phyloP scores from a whole-genome alignment of 2,797 vertebrate species.

The Coccyzus lansbergi region DNA sequence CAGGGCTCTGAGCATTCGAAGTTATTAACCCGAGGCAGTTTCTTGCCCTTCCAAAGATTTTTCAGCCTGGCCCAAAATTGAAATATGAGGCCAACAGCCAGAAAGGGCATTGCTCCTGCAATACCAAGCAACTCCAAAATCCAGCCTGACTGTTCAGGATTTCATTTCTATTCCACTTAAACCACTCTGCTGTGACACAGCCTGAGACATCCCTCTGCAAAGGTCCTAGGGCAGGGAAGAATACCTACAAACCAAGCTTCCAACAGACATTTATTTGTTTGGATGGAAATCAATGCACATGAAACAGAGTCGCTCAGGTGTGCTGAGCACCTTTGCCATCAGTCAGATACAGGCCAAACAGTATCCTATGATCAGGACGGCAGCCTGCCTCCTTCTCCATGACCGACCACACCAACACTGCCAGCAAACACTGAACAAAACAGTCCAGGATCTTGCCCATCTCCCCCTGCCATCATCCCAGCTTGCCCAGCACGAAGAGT shows the following conservation, averaged over 20 bases:
- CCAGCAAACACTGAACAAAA: neutral
- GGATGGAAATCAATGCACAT: neutral
- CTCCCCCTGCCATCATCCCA: neutral
- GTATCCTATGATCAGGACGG: neutral
- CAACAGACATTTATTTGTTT: conserved; percentile 35
- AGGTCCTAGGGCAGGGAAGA: neutral
- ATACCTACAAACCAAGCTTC: neutral
- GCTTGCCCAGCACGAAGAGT: neutral
- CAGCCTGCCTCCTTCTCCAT: neutral
- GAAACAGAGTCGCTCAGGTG: neutral
- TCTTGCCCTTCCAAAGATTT: neutral
- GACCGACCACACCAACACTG: neutral
- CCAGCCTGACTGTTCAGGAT: neutral
- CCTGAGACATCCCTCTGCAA: neutral
- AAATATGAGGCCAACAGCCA: neutral
- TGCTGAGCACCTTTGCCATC: neutral
- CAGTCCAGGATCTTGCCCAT: neutral
- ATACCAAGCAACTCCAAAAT: neutral
- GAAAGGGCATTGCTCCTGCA: neutral
- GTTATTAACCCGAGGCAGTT: neutral
- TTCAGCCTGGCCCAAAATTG: neutral
- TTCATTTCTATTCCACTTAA: neutral
- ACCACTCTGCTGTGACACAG: neutral
- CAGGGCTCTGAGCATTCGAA: neutral
- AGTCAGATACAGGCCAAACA: neutral